Conservation (phyloP, 1,140 invertebrate species). For the Drosophila ercepeae region DNA sequence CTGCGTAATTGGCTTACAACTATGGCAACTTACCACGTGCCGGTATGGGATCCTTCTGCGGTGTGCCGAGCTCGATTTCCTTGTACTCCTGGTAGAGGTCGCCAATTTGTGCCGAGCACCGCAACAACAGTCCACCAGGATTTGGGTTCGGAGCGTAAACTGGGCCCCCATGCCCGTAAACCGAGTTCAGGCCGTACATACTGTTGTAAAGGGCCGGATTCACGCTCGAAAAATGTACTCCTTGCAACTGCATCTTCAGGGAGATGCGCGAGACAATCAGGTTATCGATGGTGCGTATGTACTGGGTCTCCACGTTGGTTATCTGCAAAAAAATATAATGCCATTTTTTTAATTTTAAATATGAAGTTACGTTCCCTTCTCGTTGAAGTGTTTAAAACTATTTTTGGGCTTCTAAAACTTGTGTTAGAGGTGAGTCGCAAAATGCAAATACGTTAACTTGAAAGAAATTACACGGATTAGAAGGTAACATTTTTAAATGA, state of each 20-base stretch:
- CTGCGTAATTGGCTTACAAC: slow-evolving; percentile 37
- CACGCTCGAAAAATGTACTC: slow-evolving; percentile 71
- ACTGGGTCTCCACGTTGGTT: slow-evolving; percentile 68
- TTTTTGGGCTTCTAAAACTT: too few relatives aligned
- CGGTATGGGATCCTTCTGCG: slow-evolving; percentile 85
- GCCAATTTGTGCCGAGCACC: slow-evolving; percentile 85
- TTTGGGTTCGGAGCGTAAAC: slow-evolving; percentile 57
- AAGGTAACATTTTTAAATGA: too few relatives aligned
- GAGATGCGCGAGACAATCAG: slow-evolving; percentile 77
- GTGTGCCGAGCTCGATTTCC: slow-evolving; percentile 84
- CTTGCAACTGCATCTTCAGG: slow-evolving; percentile 82
- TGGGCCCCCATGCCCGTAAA: slow-evolving; percentile 48
- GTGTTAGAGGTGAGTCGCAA: background rate
- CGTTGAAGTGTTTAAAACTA: background rate
- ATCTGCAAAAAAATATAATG: slow-evolving; percentile 43
- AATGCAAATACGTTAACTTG: background rate
- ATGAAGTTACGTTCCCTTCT: background rate
- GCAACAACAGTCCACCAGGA: slow-evolving; percentile 83
- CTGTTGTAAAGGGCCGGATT: slow-evolving; percentile 57
- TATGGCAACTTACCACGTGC: slow-evolving; percentile 84
- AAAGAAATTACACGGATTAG: background rate
- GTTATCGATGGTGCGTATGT: slow-evolving; percentile 77
- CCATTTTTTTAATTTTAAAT: too few relatives aligned
- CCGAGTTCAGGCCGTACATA: slow-evolving; percentile 54
- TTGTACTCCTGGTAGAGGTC: slow-evolving; percentile 85